phyloP scores from a whole-genome alignment of 2,113 vertebrate genomes.

The Microtus pennsylvanicus region DNA sequence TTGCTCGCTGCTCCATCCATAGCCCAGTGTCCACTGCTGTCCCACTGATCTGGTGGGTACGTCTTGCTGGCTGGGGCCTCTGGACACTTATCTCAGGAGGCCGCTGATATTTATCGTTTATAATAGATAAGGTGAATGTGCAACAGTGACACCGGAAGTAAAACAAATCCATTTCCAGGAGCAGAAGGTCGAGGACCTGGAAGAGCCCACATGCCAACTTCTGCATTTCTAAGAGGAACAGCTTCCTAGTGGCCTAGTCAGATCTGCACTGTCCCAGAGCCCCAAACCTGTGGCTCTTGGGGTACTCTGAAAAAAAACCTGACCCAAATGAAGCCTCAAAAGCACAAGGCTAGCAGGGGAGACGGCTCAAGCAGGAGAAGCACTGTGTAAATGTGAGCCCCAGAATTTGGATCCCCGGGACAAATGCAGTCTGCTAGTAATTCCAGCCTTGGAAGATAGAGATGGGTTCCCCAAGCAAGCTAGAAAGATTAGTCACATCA shows the following conservation, averaged over 20 bases:
- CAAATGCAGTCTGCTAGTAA: too few species aligned
- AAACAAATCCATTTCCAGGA: not conserved
- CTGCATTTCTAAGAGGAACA: not conserved
- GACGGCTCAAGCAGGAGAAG: not conserved
- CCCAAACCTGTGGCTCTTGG: accelerated
- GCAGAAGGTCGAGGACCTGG: not conserved
- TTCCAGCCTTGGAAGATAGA: not conserved
- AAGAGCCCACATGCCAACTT: accelerated
- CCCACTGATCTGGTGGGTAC: not conserved
- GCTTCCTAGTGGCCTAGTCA: not conserved
- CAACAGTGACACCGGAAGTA: not conserved
- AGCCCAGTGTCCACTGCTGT: not conserved
- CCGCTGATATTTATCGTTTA: not conserved
- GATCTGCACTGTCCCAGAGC: accelerated
- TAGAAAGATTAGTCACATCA: not conserved
- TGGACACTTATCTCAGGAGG: not conserved
- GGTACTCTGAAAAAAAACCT: too few species aligned
- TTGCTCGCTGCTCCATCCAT: not conserved
- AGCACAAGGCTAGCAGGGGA: not conserved
- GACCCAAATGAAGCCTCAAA: not conserved
- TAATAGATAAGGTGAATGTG: not conserved
- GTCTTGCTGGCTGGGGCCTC: not conserved
- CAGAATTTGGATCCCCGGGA: not conserved
- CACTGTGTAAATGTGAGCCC: not conserved
- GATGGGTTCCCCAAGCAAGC: not conserved